Conservation (phyloP, 2,888 invertebrate species). For the Amitus sp. region DNA sequence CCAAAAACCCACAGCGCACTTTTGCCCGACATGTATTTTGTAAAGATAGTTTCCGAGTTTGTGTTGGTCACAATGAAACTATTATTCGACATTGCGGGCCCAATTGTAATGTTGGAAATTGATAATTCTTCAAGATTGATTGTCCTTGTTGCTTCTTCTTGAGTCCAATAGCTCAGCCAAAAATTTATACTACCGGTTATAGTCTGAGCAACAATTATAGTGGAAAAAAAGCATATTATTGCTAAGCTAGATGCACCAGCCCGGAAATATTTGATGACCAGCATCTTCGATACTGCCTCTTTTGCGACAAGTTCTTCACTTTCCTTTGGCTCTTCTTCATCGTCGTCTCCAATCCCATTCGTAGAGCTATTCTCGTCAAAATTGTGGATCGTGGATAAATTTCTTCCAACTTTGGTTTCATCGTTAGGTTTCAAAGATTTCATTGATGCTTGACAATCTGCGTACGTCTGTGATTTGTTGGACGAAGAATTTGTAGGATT, state of each 20-base stretch:
- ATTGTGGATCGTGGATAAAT: neutral
- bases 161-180: constrained; percentile 81
- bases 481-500: no score
- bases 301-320: constrained; percentile 74
- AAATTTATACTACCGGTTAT: constrained; percentile 79
- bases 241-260: constrained; percentile 71
- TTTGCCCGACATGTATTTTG: no score
- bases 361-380: neutral
- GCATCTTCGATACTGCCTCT: constrained; percentile 72
- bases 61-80: constrained; percentile 2
- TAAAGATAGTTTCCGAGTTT: no score
- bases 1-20: constrained; percentile 71
- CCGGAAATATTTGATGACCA: constrained; percentile 77
- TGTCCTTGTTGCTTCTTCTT: no score
- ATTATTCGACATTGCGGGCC: neutral
- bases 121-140: no score
- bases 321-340: constrained; percentile 69
- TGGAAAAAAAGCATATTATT: constrained; percentile 46
- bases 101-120: neutral
- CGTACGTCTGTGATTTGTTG: no score
- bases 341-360: constrained; percentile 42
- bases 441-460: no score
- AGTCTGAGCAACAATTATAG: constrained; percentile 75
- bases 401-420: neutral
- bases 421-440: no score